phyloP scores from a whole-genome alignment of 2,113 vertebrate genomes.

The Myiozetetes cayanensis region DNA sequence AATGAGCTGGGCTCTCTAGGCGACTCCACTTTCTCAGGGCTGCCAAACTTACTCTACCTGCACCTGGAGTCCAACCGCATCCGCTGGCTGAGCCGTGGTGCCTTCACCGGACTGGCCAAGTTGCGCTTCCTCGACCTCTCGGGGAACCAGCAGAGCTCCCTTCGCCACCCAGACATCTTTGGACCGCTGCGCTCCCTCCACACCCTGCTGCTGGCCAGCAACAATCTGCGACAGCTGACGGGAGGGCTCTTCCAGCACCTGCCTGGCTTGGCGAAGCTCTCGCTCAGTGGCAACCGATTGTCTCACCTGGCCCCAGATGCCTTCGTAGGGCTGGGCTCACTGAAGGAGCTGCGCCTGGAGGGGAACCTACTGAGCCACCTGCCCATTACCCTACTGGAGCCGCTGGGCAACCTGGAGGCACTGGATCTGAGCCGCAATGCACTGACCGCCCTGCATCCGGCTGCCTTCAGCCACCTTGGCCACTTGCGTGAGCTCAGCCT shows the following conservation, averaged over 20 bases:
- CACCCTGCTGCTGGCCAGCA: slow-evolving; percentile 86
- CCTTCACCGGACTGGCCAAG: slow-evolving; percentile 83
- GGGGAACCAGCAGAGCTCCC: slow-evolving; percentile 83
- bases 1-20: slow-evolving; percentile 83
- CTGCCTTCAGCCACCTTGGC: slow-evolving; percentile 76
- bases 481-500: slow-evolving; percentile 85
- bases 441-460: slow-evolving; percentile 76
- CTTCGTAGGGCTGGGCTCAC: slow-evolving; percentile 79
- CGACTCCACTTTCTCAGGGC: slow-evolving; percentile 83
- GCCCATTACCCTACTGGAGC: slow-evolving; percentile 80
- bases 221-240: slow-evolving; percentile 81
- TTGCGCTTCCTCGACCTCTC: slow-evolving; percentile 91
- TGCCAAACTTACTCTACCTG: slow-evolving; percentile 86
- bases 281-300: slow-evolving; percentile 86
- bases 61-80: slow-evolving; percentile 91
- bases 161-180: slow-evolving; percentile 80
- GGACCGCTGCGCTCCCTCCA: slow-evolving; percentile 81
- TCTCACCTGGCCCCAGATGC: slow-evolving; percentile 77
- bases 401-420: slow-evolving; percentile 82
- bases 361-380: slow-evolving; percentile 85
- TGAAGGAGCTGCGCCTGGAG: slow-evolving; percentile 86
- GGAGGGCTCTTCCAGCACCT: slow-evolving; percentile 86
- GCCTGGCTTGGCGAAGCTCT: slow-evolving; percentile 81
- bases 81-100: slow-evolving; percentile 84
- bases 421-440: slow-evolving; percentile 88